Base-by-base conservation (phyloP, 2,888 invertebrate species). In the Drosophila mercatorum region DNA sequence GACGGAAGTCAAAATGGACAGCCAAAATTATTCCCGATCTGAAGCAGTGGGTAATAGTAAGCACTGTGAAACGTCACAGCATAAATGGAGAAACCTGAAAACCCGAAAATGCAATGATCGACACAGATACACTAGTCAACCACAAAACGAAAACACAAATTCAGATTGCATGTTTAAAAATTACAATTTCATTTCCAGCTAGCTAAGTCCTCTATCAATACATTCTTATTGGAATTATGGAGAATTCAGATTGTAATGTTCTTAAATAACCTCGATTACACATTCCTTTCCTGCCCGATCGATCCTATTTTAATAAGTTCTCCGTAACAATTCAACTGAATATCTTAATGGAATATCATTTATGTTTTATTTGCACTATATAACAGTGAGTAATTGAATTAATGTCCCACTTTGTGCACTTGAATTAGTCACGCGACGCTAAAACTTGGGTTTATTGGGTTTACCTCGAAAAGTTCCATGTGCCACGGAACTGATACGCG, bases 361-460 rank as follows among this genome's bases (percentile, higher is more conserved):
- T 4, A 34, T 34, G 17, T 34, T 51, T 51, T 34, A 51, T 51
- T 34, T 34, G 51, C 17, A 12, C 34, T 34, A 6, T 51, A 51
- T 51, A 51, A 34, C 34, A 31, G 17, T 34, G 34, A 31, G 12
- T 47, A 31, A 22, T 36, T 36, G 11, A 56, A 68, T 71, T 71
- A 62, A 62, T 26, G 60, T 61, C 55, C 49, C 61, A 40, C 47
- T 63, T 59, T 78, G 75, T 71, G 75, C 73, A 78, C 59, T 75
- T 62, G 26, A 78, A 68, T 87, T 87, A 79, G 79, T 85, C 82
- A 83, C 77, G 85, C 77, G 61, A 58, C 60, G 58, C 67, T 61
- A 73, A 4, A 64, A 64, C 60, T 66, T 63, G 38, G 67, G 60
- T 38, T 59, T 63, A 63, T 53, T 64, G 59, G 49, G 52, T 46